Percentiles rank a stretch among this genome's conserved stretches.
Conservation (phyloP, 2,888 invertebrate species). For the Xestia c-nigrum region DNA sequence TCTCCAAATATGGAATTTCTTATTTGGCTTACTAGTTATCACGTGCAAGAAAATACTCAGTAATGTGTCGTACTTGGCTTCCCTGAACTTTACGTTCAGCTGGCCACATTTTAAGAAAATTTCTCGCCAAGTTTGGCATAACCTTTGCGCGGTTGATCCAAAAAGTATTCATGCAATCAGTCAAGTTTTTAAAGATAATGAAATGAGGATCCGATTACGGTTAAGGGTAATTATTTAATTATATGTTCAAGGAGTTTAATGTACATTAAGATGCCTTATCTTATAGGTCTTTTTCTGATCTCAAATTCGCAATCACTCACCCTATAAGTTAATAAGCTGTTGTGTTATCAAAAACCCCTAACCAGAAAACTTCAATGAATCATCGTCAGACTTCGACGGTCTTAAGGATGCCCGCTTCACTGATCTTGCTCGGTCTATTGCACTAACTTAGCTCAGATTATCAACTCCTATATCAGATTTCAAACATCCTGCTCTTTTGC, state of each 20-base stretch:
- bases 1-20: slow-evolving; percentile 1
- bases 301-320: neutral
- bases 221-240: slow-evolving; percentile 44
- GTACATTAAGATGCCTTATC: slow-evolving; percentile 18
- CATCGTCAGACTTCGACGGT: too few species aligned
- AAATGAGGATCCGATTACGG: slow-evolving; percentile 40
- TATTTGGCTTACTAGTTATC: slow-evolving; percentile 15
- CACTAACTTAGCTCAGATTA: neutral
- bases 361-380: neutral
- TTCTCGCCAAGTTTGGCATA: slow-evolving; percentile 46
- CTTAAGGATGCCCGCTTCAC: slow-evolving; percentile 7
- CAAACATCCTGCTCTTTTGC: slow-evolving; percentile 22
- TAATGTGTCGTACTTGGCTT: slow-evolving; percentile 22
- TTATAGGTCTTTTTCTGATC: neutral
- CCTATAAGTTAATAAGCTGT: neutral
- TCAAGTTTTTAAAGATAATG: slow-evolving; percentile 46
- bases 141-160: slow-evolving; percentile 45
- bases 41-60: slow-evolving; percentile 21
- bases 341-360: neutral
- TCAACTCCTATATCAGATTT: slow-evolving; percentile 27
- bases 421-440: slow-evolving; percentile 17
- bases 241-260: slow-evolving; percentile 23
- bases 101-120: slow-evolving; percentile 53
- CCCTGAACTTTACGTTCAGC: slow-evolving; percentile 55
- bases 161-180: slow-evolving; percentile 40